phyloP scores from a whole-genome alignment of 2,888 invertebrate species.

The Athalia cordata region DNA sequence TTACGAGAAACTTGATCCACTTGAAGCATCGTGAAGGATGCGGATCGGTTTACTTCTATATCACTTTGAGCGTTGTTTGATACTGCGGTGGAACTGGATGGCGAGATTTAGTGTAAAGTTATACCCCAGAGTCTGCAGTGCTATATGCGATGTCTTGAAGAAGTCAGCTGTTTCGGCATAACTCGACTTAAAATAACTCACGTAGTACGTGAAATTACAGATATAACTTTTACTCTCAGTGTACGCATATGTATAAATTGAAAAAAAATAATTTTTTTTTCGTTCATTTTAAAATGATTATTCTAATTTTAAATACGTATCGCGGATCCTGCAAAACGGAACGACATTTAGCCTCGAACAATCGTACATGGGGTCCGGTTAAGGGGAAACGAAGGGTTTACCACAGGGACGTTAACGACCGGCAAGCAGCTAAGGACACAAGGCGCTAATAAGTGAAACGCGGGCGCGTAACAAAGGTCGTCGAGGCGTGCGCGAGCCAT shows the following conservation, averaged over 20 bases:
- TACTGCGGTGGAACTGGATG: slow-evolving; percentile 17
- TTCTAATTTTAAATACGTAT: too few relatives aligned
- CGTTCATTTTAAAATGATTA: too few relatives aligned
- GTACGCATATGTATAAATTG: too few relatives aligned
- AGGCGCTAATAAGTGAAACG: slow-evolving; percentile 45
- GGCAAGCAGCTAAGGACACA: slow-evolving; percentile 37
- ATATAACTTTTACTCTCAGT: background rate
- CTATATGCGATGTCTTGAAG: too few relatives aligned
- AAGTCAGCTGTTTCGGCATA: too few relatives aligned
- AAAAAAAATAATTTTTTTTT: too few relatives aligned
- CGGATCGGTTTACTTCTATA: slow-evolving; percentile 32
- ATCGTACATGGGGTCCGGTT: slow-evolving; percentile 9
- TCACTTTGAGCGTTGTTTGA: slow-evolving; percentile 21
- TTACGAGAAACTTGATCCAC: slow-evolving; percentile 39
- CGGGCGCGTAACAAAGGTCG: slow-evolving; percentile 44
- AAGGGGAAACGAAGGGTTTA: background rate
- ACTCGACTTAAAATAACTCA: too few relatives aligned
- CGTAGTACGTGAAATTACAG: too few relatives aligned
- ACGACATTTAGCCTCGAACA: slow-evolving; percentile 5
- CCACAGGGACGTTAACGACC: slow-evolving; percentile 23
- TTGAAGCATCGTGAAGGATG: slow-evolving; percentile 24
- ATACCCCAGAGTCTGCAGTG: too few relatives aligned
- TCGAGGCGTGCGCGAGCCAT: slow-evolving; percentile 41
- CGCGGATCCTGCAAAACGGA: too few relatives aligned
- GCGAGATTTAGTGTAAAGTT: slow-evolving; percentile 7